phyloP scores from a whole-genome alignment of 2,113 vertebrate species.

The Condylura cristata region DNA sequence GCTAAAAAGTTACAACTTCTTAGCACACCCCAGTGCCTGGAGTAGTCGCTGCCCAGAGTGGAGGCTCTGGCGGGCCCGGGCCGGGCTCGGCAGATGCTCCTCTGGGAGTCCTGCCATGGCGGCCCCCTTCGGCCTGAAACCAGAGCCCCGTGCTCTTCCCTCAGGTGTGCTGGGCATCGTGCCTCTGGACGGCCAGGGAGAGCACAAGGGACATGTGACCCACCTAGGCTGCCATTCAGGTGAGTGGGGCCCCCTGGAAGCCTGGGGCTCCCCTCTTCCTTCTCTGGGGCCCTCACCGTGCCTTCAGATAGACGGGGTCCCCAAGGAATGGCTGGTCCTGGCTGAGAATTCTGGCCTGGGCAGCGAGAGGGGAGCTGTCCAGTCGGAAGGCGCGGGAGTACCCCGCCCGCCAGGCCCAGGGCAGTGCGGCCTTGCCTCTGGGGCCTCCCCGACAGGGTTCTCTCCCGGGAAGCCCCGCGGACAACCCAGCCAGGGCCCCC shows the following conservation, averaged over 20 bases:
- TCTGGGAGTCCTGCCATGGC: neutral
- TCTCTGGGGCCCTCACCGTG: neutral
- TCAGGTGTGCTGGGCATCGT: conserved; percentile 92
- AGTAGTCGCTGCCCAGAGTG: neutral
- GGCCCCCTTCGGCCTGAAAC: neutral
- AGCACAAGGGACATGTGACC: conserved; percentile 86
- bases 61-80: neutral
- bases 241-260: conserved; percentile 73
- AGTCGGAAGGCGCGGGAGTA: neutral
- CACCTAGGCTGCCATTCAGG: conserved; percentile 95
- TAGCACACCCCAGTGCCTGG: neutral
- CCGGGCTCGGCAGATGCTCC: neutral
- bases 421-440: neutral
- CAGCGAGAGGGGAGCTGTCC: neutral
- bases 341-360: neutral
- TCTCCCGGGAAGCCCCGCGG: neutral
- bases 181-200: conserved; percentile 85
- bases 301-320: neutral
- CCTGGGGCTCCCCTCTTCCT: neutral
- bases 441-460: neutral
- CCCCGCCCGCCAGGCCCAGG: neutral
- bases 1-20: neutral
- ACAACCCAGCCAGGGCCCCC: neutral
- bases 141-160: neutral
- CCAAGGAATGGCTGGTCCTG: neutral